Conservation (phyloP, 2,797 vertebrate genomes). For the Sebastes nivosus region DNA sequence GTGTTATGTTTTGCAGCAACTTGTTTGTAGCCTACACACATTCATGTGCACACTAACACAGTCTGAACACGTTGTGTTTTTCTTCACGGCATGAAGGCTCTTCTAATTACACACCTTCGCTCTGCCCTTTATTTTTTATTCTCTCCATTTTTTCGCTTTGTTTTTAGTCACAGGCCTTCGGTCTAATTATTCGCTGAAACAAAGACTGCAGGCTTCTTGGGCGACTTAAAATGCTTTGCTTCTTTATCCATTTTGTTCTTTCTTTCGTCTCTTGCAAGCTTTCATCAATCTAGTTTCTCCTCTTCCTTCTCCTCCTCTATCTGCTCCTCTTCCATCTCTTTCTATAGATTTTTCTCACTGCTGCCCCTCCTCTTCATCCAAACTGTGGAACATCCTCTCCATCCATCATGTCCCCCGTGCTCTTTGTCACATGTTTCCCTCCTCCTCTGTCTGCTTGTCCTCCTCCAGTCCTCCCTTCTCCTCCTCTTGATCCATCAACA, state of each 20-base stretch:
- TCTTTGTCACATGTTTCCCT: constrained; percentile 13
- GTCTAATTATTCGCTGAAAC: not conserved
- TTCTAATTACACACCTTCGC: constrained; percentile 13
- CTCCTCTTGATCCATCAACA: constrained; percentile 26
- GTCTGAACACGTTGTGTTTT: not conserved
- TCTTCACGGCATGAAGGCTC: not conserved
- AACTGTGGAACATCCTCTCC: constrained; percentile 10
- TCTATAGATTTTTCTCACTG: not conserved
- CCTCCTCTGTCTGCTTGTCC: not conserved
- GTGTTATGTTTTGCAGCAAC: not conserved
- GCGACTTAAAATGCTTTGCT: not conserved
- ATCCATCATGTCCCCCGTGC: constrained; percentile 13
- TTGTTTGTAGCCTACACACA: not conserved
- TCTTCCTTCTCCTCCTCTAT: not conserved
- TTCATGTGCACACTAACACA: not conserved
- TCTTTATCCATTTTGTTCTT: not conserved
- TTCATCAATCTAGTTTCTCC: not conserved
- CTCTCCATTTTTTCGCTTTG: not conserved
- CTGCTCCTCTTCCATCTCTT: not conserved
- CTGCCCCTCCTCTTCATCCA: not conserved
- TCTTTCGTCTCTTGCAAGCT: not conserved
- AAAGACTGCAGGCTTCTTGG: not conserved
- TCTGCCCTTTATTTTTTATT: constrained; percentile 3
- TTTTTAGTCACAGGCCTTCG: not conserved
- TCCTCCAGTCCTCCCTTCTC: not conserved